These are phyloP conservation scores for Drosophila subpulchrella DNA, from an alignment of 1,140 invertebrate species.

Conservation along the genomic window DNA sequence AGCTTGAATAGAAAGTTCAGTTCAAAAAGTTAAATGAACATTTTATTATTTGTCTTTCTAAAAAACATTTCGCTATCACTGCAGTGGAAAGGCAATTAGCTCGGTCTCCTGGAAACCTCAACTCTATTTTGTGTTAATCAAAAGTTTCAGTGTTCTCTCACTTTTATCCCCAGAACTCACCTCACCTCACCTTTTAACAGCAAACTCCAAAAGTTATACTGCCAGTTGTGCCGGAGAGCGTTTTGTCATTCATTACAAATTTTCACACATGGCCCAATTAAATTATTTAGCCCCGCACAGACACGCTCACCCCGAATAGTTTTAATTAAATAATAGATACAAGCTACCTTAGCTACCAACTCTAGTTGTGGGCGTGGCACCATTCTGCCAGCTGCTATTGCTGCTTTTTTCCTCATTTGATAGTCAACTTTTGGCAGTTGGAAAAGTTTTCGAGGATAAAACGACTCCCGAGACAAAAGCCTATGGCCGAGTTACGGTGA, in stretches of 20 bases:
- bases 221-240: conserved; percentile 20
- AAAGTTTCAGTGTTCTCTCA: conserved; percentile 46
- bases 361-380: conserved; percentile 46
- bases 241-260: conserved; percentile 69
- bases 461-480: conserved; percentile 62
- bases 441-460: conserved; percentile 53
- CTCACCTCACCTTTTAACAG: background rate
- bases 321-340: conserved; percentile 76
- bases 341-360: conserved; percentile 23
- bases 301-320: conserved; percentile 45
- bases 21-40: background rate
- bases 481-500: conserved; percentile 44
- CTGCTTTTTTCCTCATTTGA: conserved; percentile 13
- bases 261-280: conserved; percentile 75
- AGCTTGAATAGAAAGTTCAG: background rate
- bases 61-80: conserved; percentile 11
- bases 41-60: conserved; percentile 1
- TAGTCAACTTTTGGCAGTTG: conserved; percentile 31
- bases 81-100: conserved; percentile 55
- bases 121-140: conserved; percentile 63
- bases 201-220: conserved; percentile 35
- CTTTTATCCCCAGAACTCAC: conserved; percentile 8
- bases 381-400: conserved; percentile 6
- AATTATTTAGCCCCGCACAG: conserved; percentile 69
- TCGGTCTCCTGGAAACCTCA: conserved; percentile 35